These are phyloP conservation scores for Drosophila suzukii DNA, from an alignment of 1,140 invertebrate genomes.

Conservation along the genomic window DNA sequence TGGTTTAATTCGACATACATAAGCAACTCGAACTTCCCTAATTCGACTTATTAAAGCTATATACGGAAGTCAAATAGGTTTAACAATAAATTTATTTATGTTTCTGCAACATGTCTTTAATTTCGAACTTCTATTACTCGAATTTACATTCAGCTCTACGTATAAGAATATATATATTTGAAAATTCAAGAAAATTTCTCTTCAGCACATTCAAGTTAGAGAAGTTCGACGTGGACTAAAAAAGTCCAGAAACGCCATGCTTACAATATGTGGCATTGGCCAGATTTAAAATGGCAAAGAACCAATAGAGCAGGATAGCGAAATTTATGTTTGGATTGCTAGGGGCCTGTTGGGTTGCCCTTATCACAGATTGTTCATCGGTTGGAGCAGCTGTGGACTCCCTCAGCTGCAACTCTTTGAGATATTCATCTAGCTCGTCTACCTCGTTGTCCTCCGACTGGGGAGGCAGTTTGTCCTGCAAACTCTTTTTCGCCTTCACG, in stretches of 20 bases:
- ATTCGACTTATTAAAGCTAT: neutral
- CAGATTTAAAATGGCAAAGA: slow-evolving; percentile 82
- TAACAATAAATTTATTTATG: neutral
- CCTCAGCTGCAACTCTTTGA: slow-evolving; percentile 75
- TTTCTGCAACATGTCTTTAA: neutral
- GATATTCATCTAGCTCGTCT: slow-evolving; percentile 83
- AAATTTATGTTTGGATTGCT: slow-evolving; percentile 52
- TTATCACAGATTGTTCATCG: slow-evolving; percentile 46
- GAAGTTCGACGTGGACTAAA: slow-evolving; percentile 30
- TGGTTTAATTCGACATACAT: neutral
- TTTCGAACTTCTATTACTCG: neutral
- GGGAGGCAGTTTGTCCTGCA: slow-evolving; percentile 26
- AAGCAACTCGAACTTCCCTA: slow-evolving; percentile 30
- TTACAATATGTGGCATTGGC: slow-evolving; percentile 82
- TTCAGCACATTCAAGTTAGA: slow-evolving; percentile 19
- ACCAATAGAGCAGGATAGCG: slow-evolving; percentile 81
- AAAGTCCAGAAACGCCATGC: slow-evolving; percentile 46
- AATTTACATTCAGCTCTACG: no score
- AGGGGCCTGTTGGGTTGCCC: slow-evolving; percentile 21
- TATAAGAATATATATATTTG: no score
- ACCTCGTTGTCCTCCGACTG: slow-evolving; percentile 45
- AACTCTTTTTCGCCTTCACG: slow-evolving; percentile 74
- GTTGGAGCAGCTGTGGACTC: slow-evolving; percentile 32
- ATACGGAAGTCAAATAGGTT: neutral
- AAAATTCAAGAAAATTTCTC: neutral